A percentile compares a stretch with the other conserved stretches of the same genome.
Conservation (phyloP, 2,113 vertebrate species). For the Saguinus midas region DNA sequence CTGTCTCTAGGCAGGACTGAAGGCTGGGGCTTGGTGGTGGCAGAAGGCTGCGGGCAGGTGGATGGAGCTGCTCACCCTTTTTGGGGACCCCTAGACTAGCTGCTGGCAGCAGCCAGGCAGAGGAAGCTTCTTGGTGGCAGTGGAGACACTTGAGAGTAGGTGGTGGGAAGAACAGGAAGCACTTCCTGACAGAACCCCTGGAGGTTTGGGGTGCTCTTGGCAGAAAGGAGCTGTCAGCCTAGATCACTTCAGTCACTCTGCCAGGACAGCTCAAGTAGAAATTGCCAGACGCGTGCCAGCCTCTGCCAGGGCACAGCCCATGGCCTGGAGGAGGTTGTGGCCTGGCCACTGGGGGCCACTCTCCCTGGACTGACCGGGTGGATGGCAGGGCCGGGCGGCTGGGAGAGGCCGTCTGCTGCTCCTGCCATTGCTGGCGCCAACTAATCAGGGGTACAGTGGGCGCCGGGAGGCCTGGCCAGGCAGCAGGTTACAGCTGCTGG, state of each 20-base stretch:
- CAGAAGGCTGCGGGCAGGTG: background rate
- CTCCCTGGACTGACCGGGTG: background rate
- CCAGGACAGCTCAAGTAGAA: background rate
- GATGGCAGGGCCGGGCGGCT: background rate
- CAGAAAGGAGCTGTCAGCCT: conserved; percentile 64
- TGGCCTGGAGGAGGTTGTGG: background rate
- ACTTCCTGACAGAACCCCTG: background rate
- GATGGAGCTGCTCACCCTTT: background rate
- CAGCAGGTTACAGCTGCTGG: conserved; percentile 18
- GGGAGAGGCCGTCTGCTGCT: conserved; percentile 37
- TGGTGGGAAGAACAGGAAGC: accelerated
- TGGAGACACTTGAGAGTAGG: background rate
- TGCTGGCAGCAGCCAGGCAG: background rate
- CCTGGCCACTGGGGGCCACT: background rate
- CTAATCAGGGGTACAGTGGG: conserved; percentile 58
- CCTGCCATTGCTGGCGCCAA: background rate
- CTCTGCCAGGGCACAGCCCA: accelerated
- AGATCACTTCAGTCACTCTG: background rate
- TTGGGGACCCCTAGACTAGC: background rate
- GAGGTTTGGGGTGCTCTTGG: background rate
- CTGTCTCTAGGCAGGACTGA: background rate
- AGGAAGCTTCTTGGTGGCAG: background rate
- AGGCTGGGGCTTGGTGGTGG: background rate
- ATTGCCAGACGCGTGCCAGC: accelerated
- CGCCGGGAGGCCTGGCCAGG: background rate